Conservation (phyloP, 2,797 vertebrate species). For the Tangara arthus region DNA sequence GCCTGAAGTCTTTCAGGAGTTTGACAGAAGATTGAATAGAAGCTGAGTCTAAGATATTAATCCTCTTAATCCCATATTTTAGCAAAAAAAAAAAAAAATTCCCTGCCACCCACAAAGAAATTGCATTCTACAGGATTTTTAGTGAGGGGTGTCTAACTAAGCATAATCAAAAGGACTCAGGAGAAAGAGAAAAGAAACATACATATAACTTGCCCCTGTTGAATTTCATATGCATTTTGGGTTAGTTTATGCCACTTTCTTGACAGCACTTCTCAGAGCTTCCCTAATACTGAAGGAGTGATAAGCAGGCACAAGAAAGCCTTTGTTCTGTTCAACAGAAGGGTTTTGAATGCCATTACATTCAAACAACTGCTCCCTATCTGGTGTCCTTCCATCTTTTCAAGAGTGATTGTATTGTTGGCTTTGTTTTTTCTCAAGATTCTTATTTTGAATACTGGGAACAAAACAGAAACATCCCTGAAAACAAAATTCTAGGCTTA, state of each 20-base stretch:
- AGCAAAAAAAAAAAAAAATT: neutral
- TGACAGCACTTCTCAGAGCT: neutral
- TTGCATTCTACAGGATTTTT: neutral
- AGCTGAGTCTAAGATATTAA: neutral
- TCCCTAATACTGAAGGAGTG: neutral
- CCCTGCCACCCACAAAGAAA: neutral
- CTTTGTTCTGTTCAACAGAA: neutral
- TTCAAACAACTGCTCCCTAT: neutral
- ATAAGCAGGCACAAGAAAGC: neutral
- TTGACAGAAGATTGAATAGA: neutral
- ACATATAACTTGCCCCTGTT: neutral
- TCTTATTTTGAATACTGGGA: neutral
- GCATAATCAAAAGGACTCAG: neutral
- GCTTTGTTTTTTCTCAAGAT: neutral
- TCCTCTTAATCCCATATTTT: neutral
- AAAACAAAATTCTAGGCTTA: neutral
- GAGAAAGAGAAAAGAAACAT: neutral
- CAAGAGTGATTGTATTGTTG: neutral
- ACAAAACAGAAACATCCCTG: neutral
- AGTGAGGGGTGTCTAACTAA: neutral
- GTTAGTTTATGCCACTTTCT: neutral
- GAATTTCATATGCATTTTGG: neutral
- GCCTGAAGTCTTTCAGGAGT: neutral
- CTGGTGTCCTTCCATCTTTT: neutral
- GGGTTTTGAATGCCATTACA: neutral